Conservation (phyloP, 2,797 vertebrate species). For the Acrocephalus scirpaceus region DNA sequence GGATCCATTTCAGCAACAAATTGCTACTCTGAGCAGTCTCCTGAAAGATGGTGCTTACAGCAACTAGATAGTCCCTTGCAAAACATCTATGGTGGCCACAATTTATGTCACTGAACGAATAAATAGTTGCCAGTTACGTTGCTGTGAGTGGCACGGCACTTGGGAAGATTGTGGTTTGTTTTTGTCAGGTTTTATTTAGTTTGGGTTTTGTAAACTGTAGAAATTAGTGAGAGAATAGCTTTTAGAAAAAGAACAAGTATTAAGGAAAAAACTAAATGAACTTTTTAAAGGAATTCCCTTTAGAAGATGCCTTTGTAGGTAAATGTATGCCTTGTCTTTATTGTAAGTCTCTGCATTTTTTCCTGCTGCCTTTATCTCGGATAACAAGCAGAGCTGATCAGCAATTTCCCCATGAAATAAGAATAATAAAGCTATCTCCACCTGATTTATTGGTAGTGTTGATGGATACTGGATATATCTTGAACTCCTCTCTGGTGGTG, state of each 20-base stretch:
- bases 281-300: neutral
- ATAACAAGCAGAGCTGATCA: conserved; percentile 27
- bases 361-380: neutral
- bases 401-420: conserved; percentile 11
- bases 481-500: neutral
- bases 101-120: neutral
- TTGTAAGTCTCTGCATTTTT: neutral
- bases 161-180: neutral
- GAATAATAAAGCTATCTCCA: conserved; percentile 18
- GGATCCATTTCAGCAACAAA: neutral
- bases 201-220: neutral
- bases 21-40: neutral
- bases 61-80: neutral
- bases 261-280: neutral
- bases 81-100: neutral
- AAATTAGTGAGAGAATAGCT: neutral
- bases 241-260: neutral
- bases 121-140: neutral
- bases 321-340: neutral
- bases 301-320: neutral
- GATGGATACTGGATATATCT: neutral
- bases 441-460: neutral
- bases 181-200: neutral
- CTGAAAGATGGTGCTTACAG: neutral
- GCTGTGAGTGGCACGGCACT: neutral